Evolutionary conservation across 1,140 invertebrate genomes (phyloP), one percentile per base, ranked within the genome.

Genomic region (Drosophila pectinifera): DNA sequence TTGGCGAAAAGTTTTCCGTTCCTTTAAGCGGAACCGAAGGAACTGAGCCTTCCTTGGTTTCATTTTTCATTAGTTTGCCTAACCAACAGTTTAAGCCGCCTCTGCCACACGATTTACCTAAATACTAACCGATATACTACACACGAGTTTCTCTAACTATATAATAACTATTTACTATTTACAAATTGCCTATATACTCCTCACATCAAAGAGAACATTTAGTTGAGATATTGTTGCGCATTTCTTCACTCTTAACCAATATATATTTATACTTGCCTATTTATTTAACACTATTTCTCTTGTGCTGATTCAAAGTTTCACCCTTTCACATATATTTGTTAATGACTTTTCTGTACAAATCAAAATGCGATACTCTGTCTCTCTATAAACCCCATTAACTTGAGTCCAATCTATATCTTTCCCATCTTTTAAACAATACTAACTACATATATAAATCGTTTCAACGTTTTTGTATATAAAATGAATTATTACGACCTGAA

Each of bases 401-500:
- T 31, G 28, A 39, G 42, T 26, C 31, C 31, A 38, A 26, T 26
- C 65, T 70, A 48, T 70, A 39, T 48, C 34, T 51, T 64, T n/a
- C 26, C 38, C 63, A 70, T 53, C 38, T 59, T 5, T 20, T 42
- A 57, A 11, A 72, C 69, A 49, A 56, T 64, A 55, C 51, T 56
- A 55, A 54, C 34, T 46, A 69, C 49, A 73, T 51, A 22, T 68
- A 38, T 42, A 51, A 76, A 43, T 65, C 49, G 57, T 68, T 75
- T 74, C 42, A 81, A 86, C 65, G 82, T 88, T 86, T 86, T 86
- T 88, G 83, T 82, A 88, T 86, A 73, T 85, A 65, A 72, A 43
- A 59, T 16, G 55, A 80, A 39, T 14, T 48, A 48, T 22, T 58
- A 5, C 36, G 31, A 63, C 45, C 55, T 61, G 24, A 16, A 43